Conservation (phyloP, 2,888 invertebrate genomes). For the Epirrhoe tristata region DNA sequence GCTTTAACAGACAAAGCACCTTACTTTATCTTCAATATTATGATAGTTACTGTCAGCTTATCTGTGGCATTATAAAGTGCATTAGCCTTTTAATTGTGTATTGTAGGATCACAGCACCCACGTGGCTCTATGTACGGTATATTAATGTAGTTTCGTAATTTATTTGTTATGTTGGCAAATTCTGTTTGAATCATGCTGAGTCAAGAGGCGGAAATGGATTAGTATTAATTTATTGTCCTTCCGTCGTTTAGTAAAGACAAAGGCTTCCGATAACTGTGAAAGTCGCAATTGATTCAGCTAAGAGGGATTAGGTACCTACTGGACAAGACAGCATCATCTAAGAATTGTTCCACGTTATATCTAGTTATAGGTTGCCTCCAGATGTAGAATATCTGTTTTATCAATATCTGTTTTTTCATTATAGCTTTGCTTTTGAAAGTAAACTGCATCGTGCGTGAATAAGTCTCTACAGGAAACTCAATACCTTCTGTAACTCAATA, state of each 20-base stretch:
- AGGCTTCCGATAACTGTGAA: too few relatives aligned
- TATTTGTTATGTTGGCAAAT: constrained; percentile 41
- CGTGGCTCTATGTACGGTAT: constrained; percentile 47
- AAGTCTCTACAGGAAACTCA: constrained; percentile 49
- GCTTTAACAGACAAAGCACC: constrained; percentile 10
- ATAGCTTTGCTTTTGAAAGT: too few relatives aligned
- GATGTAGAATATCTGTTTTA: too few relatives aligned
- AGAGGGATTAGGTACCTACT: too few relatives aligned
- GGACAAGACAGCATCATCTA: too few relatives aligned
- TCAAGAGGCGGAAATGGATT: constrained; percentile 24
- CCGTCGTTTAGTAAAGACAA: neutral
- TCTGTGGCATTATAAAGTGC: constrained; percentile 59
- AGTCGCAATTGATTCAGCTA: too few relatives aligned
- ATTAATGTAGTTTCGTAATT: constrained; percentile 47
- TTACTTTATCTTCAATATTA: constrained; percentile 48
- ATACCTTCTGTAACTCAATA: constrained; percentile 59
- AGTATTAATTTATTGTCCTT: constrained; percentile 4
- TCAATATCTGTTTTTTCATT: too few relatives aligned
- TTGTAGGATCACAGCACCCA: constrained; percentile 65
- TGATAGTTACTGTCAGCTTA: constrained; percentile 26
- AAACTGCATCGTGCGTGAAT: too few relatives aligned
- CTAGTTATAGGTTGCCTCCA: too few relatives aligned
- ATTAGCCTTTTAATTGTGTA: constrained; percentile 74
- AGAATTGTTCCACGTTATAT: too few relatives aligned
- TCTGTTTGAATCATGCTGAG: constrained; percentile 34